phyloP scores from a whole-genome alignment of 2,113 vertebrate genomes.

The Prietella phreatophila region DNA sequence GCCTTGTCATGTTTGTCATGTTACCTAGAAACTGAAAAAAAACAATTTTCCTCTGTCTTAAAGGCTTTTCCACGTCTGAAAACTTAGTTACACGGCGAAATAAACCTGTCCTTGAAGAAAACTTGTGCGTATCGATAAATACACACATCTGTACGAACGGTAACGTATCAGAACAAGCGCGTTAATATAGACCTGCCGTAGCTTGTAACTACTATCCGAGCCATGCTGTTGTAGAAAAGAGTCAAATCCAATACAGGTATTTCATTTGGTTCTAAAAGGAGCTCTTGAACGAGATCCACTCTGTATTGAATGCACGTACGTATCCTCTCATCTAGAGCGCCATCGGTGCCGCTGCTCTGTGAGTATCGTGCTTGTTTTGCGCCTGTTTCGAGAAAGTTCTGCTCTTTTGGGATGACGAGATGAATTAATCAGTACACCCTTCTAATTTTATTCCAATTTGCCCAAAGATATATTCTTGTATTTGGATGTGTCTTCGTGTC shows the following conservation, averaged over 20 bases:
- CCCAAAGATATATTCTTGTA: background rate
- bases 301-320: background rate
- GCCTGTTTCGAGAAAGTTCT: background rate
- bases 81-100: background rate
- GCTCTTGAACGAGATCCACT: background rate
- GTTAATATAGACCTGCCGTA: background rate
- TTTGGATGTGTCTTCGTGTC: background rate
- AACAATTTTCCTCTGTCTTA: background rate
- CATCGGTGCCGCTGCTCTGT: background rate
- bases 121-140: background rate
- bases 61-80: background rate
- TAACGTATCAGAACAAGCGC: background rate
- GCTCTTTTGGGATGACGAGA: background rate
- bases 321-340: background rate
- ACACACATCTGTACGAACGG: background rate
- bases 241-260: background rate
- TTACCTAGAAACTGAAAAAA: background rate
- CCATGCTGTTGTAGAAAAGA: background rate
- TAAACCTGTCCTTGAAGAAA: background rate
- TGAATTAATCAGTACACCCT: background rate
- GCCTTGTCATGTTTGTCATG: background rate
- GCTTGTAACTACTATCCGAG: too few relatives aligned
- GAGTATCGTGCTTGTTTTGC: background rate
- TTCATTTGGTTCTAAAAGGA: background rate
- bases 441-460: background rate